Conservation (phyloP, 2,888 invertebrate species). For the Spicauda simplicius region DNA sequence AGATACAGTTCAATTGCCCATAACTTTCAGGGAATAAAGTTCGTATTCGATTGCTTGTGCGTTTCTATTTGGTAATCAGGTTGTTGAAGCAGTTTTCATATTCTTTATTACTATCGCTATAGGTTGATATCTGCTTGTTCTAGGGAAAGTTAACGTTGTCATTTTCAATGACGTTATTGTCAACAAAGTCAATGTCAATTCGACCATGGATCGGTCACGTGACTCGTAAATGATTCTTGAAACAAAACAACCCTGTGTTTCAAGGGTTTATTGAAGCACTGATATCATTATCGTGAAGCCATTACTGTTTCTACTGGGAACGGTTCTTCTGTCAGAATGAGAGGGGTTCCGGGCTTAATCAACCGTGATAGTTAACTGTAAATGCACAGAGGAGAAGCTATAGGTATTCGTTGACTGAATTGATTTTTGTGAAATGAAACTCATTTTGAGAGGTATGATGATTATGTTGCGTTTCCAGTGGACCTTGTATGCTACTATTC, state of each 20-base stretch:
- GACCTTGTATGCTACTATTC: too few relatives aligned
- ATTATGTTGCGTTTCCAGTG: too few relatives aligned
- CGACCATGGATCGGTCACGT: constrained; percentile 36
- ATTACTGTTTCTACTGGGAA: too few relatives aligned
- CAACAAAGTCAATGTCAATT: constrained; percentile 42
- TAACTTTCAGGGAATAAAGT: not conserved
- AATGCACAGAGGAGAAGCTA: too few relatives aligned
- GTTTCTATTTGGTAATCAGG: not conserved
- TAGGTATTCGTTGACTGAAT: too few relatives aligned
- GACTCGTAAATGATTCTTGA: constrained; percentile 40
- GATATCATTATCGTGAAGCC: not conserved
- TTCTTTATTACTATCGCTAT: not conserved
- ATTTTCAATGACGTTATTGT: constrained; percentile 10
- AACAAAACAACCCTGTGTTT: constrained; percentile 1
- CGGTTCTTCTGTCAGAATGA: too few relatives aligned
- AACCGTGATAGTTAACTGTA: too few relatives aligned
- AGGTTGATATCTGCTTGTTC: not conserved
- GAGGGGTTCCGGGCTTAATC: too few relatives aligned
- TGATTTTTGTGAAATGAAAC: too few relatives aligned
- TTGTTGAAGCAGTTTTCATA: not conserved
- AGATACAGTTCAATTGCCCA: not conserved
- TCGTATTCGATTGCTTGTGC: not conserved
- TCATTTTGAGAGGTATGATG: too few relatives aligned
- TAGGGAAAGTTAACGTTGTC: not conserved
- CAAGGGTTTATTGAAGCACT: constrained; percentile 2